Conservation (phyloP, 2,113 vertebrate species). For the Cranoglanis bouderius region DNA sequence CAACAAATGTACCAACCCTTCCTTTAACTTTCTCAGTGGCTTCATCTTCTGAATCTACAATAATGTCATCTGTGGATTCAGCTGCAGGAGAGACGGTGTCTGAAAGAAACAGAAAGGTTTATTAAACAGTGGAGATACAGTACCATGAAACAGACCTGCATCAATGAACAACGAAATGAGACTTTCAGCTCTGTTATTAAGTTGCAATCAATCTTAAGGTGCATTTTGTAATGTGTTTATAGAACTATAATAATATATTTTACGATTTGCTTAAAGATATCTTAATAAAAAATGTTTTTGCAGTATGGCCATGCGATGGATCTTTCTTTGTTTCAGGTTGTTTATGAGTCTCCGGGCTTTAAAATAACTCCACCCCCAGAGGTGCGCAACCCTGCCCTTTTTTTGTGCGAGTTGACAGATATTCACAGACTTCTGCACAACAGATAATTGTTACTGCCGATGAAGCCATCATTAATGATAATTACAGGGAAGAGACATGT, state of each 20-base stretch:
- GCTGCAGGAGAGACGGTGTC: background rate
- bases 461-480: background rate
- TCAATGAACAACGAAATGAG: background rate
- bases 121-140: background rate
- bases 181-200: background rate
- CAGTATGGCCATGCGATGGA: background rate
- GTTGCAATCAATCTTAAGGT: background rate
- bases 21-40: conserved; percentile 69
- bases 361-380: background rate
- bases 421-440: background rate
- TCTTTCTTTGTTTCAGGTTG: background rate
- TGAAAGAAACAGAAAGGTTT: conserved; percentile 25
- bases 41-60: conserved; percentile 79
- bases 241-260: background rate
- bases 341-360: background rate
- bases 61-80: conserved; percentile 62
- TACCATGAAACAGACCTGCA: background rate
- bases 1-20: conserved; percentile 58
- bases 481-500: background rate
- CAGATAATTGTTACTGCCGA: background rate
- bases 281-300: background rate
- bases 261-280: background rate
- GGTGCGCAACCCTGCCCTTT: background rate
- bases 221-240: background rate
- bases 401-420: background rate